phyloP scores from a whole-genome alignment of 2,888 invertebrate genomes.

The Odontomyia ornata region DNA sequence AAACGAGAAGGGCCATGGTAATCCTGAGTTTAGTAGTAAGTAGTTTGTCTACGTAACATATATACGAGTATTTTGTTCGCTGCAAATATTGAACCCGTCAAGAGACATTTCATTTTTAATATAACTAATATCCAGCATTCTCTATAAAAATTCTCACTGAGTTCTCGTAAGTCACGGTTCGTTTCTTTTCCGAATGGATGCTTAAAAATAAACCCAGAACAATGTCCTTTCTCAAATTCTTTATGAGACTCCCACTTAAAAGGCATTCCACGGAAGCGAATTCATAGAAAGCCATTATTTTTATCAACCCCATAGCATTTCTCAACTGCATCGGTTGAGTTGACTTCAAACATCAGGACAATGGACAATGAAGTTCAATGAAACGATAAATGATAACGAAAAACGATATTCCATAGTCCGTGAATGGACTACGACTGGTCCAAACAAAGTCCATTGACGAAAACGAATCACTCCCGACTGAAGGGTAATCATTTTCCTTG shows the following conservation, averaged over 20 bases:
- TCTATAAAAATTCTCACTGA: too few relatives aligned
- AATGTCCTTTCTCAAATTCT: too few relatives aligned
- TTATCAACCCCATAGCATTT: not conserved
- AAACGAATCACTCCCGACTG: slow-evolving; percentile 29
- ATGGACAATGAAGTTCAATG: slow-evolving; percentile 13
- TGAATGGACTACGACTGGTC: not conserved
- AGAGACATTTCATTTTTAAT: too few relatives aligned
- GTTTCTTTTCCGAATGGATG: too few relatives aligned
- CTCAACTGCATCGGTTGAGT: not conserved
- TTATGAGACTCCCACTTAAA: not conserved
- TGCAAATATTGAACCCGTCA: too few relatives aligned
- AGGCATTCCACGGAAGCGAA: not conserved
- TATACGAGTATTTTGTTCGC: too few relatives aligned
- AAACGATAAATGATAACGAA: slow-evolving; percentile 6
- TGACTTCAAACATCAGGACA: not conserved
- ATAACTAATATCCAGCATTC: too few relatives aligned
- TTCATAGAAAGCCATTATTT: not conserved
- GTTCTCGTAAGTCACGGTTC: too few relatives aligned
- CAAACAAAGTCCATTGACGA: slow-evolving; percentile 15
- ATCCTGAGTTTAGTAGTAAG: too few relatives aligned
- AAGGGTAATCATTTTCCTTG: slow-evolving; percentile 38
- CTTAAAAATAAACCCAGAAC: too few relatives aligned
- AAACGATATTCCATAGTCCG: slow-evolving; percentile 7
- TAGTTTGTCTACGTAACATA: too few relatives aligned
- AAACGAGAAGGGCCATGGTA: too few relatives aligned